Percentiles rank a stretch among this genome's conserved stretches.
Evolutionary conservation across 2,888 invertebrate species (phyloP).

Genomic region (Arctia plantaginis): DNA sequence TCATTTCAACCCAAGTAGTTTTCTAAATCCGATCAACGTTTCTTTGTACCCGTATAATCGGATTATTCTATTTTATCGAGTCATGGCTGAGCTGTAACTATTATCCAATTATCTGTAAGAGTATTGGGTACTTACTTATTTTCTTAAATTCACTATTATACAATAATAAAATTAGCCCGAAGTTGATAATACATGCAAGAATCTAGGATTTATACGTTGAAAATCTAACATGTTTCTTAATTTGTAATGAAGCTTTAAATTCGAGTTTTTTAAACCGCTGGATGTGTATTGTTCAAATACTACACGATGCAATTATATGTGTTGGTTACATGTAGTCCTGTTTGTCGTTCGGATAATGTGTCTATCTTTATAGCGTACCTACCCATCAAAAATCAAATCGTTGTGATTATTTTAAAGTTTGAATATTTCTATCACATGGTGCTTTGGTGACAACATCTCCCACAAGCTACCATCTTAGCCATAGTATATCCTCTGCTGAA

Average conservation of each 20-base stretch:
- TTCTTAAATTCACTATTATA: neutral
- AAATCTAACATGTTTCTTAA: neutral
- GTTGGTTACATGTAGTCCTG: neutral
- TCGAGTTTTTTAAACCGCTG: no score
- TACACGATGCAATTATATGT: neutral
- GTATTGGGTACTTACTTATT: slow-evolving; percentile 13
- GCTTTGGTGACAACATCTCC: no score
- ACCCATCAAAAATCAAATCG: no score
- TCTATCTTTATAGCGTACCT: neutral
- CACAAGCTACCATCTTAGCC: no score
- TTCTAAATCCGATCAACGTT: slow-evolving; percentile 63
- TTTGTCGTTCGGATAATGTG: neutral
- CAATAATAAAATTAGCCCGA: slow-evolving; percentile 1
- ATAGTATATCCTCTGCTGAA: no score
- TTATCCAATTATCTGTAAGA: slow-evolving; percentile 47
- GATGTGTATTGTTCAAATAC: neutral
- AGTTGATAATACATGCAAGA: neutral
- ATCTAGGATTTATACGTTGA: neutral
- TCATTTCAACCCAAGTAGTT: slow-evolving; percentile 55
- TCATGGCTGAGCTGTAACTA: slow-evolving; percentile 59
- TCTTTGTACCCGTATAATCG: slow-evolving; percentile 68
- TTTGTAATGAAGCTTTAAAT: neutral
- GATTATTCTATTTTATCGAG: slow-evolving; percentile 67
- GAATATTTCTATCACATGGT: no score
- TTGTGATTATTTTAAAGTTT: no score